Conservation (phyloP, 2,113 vertebrate genomes). For the Myanophis thanlyinensis region DNA sequence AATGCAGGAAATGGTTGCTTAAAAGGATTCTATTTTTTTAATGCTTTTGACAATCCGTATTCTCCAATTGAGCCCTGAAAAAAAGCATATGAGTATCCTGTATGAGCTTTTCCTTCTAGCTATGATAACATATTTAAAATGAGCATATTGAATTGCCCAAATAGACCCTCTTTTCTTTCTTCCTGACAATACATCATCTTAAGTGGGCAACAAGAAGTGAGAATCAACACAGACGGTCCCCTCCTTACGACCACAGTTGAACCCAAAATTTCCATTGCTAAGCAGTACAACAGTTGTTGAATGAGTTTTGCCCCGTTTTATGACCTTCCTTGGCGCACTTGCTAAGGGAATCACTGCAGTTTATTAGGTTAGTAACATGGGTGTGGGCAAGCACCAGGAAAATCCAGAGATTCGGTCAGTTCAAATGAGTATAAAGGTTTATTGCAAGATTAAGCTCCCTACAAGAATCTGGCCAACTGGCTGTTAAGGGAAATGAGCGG, state of each 20-base stretch:
- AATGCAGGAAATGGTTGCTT: not conserved
- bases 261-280: not conserved
- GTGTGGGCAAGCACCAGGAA: no score
- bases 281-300: not conserved
- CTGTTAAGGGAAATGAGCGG: no score
- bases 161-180: not conserved
- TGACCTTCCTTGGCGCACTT: no score
- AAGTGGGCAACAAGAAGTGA: not conserved
- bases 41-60: slow-evolving; percentile 1
- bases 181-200: not conserved
- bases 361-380: no score
- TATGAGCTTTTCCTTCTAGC: slow-evolving; percentile 19
- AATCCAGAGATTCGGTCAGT: no score
- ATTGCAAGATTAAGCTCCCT: no score
- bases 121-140: not conserved
- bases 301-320: no score
- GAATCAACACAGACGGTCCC: not conserved
- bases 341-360: no score
- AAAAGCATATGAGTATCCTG: slow-evolving; percentile 13
- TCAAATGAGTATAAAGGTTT: no score
- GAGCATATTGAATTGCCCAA: not conserved
- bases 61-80: not conserved
- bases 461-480: no score
- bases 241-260: not conserved
- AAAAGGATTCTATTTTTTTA: not conserved